phyloP scores from a whole-genome alignment of 2,888 invertebrate genomes.

The Tiliacea aurago region DNA sequence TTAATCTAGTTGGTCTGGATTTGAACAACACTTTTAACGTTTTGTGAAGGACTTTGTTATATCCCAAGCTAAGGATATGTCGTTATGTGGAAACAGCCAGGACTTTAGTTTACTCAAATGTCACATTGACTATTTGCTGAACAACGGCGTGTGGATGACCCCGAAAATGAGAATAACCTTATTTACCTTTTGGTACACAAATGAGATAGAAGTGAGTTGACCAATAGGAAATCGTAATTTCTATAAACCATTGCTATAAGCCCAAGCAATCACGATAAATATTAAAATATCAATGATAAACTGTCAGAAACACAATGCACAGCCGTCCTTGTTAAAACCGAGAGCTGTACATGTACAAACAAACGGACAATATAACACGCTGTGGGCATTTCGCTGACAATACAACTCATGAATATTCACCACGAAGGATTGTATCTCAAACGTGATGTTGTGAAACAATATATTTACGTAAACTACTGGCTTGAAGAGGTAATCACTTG shows the following conservation, averaged over 20 bases:
- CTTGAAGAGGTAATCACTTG: constrained; percentile 12
- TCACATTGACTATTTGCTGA: not conserved
- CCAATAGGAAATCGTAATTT: not conserved
- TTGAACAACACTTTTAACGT: not conserved
- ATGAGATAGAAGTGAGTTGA: not conserved
- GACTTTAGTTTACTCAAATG: not conserved
- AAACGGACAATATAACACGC: constrained; percentile 56
- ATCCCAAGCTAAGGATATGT: not conserved
- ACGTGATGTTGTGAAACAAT: constrained; percentile 37
- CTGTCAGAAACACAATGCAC: constrained; percentile 29
- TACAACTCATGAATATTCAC: constrained; percentile 71
- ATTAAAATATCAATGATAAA: constrained; percentile 45
- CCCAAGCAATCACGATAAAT: constrained; percentile 26
- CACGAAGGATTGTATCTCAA: constrained; percentile 70
- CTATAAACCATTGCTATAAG: not conserved
- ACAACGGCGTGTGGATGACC: not conserved
- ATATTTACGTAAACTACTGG: constrained; percentile 13
- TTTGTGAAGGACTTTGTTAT: not conserved
- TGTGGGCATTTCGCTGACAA: constrained; percentile 50
- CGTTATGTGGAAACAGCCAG: not conserved
- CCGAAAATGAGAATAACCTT: not conserved
- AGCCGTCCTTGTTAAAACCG: constrained; percentile 70
- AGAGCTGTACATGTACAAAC: constrained; percentile 68
- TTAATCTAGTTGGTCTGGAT: not conserved
- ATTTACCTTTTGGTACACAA: not conserved